Evolutionary conservation across 2,113 vertebrate genomes (phyloP), one percentile per base, ranked within the genome.

Genomic region (Marmota monax): DNA sequence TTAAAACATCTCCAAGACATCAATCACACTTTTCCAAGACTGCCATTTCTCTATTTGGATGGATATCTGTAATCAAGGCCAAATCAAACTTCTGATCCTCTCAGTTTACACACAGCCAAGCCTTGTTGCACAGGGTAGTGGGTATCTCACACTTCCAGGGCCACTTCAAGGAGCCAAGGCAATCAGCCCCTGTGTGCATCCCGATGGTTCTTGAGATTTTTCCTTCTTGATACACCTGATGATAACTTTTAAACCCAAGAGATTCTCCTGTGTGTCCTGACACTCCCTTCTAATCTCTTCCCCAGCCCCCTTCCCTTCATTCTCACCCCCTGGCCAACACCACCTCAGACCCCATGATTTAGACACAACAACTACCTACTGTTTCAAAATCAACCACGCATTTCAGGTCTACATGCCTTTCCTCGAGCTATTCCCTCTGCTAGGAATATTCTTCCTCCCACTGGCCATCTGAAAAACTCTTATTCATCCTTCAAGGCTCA

Each of bases 1-100:
- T 77, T 82, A 72, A 56, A 87, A 34, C 82, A 67, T 73, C 58
- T 73, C 69, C n/a, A 63, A 87, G 77, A n/a, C 23, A 37, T 45
- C n/a, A 22, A 34, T 56, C 37, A 61, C 58, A 14, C 18, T 85
- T 85, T 85, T 69, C 63, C 34, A 74, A 53, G 20, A 27, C 74
- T 74, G 25, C 11, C 32, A 23, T 25, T 74, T 82, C 69, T 69
- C 53, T 83, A 23, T 42, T 4, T 45, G 34, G 76, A 73, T 82
- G 69, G 56, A 72, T 51, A 10, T 51, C 61, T 79, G 10, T 74
- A 63, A 65, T 58, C 13, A 5, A 61, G 32, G 11, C 20, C 32
- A 29, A 74, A 67, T 53, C 10, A 23, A 69, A 78, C 39, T 76
- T 25, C 70, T 34, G 63, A 78, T 39, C 32, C 5, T 7, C 77